Percentiles rank a stretch among this genome's conserved stretches.
These are phyloP conservation scores for Agrotis puta DNA, from an alignment of 2,888 invertebrate species.

Conservation along the genomic window DNA sequence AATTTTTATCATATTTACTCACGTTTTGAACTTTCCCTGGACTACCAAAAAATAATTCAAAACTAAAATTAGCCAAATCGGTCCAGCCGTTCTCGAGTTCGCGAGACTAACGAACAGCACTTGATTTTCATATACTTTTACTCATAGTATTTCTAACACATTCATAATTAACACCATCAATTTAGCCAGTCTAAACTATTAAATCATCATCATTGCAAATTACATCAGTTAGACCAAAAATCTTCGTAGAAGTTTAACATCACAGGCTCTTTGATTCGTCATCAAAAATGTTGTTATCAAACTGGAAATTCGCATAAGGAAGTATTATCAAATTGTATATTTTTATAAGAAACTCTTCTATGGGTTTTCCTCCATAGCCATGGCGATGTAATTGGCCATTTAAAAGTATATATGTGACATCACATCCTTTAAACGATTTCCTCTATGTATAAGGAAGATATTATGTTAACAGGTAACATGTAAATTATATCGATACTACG, in stretches of 20 bases:
- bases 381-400: conserved; percentile 59
- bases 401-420: conserved; percentile 33
- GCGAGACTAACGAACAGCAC: no score
- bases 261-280: conserved; percentile 1
- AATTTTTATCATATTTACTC: no score
- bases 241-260: conserved; percentile 2
- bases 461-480: conserved; percentile 3
- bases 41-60: no score
- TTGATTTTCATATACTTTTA: no score
- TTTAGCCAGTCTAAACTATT: conserved; percentile 5
- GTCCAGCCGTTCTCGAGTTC: no score
- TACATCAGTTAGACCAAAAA: not conserved
- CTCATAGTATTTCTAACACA: not conserved
- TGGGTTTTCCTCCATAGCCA: conserved; percentile 41
- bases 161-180: not conserved
- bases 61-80: no score
- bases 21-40: no score
- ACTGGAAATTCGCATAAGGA: not conserved
- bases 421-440: conserved; percentile 44
- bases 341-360: conserved; percentile 20
- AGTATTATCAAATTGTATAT: conserved; percentile 8
- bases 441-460: conserved; percentile 8
- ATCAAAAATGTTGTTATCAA: conserved; percentile 9
- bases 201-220: not conserved
- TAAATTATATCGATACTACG: conserved; percentile 12